Percentiles rank a stretch among this genome's conserved stretches.
These are phyloP conservation scores for Paraescarpia echinospica DNA, from an alignment of 1,140 invertebrate genomes.

Conservation along the genomic window DNA sequence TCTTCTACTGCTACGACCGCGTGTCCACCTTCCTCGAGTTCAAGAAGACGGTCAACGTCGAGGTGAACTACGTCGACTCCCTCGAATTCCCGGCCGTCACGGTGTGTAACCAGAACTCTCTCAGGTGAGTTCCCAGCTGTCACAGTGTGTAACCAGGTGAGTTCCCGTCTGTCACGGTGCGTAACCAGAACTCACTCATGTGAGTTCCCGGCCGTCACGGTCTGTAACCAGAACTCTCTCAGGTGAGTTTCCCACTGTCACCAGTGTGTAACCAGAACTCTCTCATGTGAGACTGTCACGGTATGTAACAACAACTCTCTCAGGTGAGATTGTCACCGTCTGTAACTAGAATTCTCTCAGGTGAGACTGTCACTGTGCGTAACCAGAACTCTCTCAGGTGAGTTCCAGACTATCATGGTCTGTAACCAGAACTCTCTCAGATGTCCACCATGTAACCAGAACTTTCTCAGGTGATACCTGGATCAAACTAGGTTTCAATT, in stretches of 20 bases:
- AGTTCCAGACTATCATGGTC: neutral
- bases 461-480: too few relatives aligned
- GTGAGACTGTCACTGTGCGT: neutral
- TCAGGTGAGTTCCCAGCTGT: conserved; percentile 41
- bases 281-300: conserved; percentile 37
- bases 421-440: too few relatives aligned
- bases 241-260: conserved; percentile 31
- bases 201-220: conserved; percentile 42
- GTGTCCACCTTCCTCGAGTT: conserved; percentile 16
- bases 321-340: neutral
- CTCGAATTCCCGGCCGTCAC: conserved; percentile 42
- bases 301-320: conserved; percentile 45
- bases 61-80: conserved; percentile 43
- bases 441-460: too few relatives aligned
- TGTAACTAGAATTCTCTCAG: conserved; percentile 35
- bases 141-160: conserved; percentile 41
- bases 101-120: conserved; percentile 40
- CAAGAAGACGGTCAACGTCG: conserved; percentile 31
- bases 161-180: too few relatives aligned
- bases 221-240: conserved; percentile 48
- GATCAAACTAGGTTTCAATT: too few relatives aligned
- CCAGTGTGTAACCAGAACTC: conserved; percentile 33
- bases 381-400: conserved; percentile 42
- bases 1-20: conserved; percentile 18
- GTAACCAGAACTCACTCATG: conserved; percentile 23